These are phyloP conservation scores for Tragelaphus buxtoni DNA, from an alignment of 2,113 vertebrate species.

Conservation along the genomic window DNA sequence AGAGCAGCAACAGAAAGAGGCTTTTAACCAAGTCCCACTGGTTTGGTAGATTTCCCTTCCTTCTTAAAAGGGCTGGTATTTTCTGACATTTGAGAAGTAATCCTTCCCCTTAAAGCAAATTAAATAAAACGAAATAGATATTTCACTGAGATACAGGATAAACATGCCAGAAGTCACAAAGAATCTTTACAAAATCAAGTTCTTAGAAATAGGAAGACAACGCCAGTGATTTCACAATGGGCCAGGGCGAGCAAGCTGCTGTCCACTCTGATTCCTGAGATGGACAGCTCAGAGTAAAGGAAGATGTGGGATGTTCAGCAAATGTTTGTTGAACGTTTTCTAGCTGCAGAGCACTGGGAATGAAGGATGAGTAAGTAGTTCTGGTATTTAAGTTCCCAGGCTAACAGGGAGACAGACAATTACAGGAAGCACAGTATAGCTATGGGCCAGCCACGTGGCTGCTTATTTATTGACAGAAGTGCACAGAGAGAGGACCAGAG, in stretches of 20 bases:
- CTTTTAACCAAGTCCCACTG: background rate
- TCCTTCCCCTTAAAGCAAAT: background rate
- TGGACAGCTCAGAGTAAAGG: background rate
- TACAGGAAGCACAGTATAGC: fast-evolving
- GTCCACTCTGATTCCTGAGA: background rate
- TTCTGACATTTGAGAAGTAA: conserved; percentile 36
- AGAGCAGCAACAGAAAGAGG: background rate
- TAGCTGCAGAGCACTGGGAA: background rate
- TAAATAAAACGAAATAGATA: background rate
- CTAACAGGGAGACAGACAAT: background rate
- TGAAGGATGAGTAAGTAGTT: background rate
- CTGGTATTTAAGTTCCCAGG: background rate
- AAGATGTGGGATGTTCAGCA: background rate
- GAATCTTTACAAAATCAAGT: background rate
- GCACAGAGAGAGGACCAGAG: background rate
- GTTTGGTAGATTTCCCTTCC: background rate
- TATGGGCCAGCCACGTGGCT: fast-evolving
- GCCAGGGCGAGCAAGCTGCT: background rate
- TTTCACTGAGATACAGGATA: background rate
- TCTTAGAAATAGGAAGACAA: background rate
- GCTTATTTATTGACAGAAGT: background rate
- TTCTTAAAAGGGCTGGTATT: background rate
- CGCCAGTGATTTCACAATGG: background rate
- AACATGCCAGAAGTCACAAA: background rate
- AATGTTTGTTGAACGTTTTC: background rate